phyloP scores from a whole-genome alignment of 2,113 vertebrate species.

The Argyrosomus japonicus region DNA sequence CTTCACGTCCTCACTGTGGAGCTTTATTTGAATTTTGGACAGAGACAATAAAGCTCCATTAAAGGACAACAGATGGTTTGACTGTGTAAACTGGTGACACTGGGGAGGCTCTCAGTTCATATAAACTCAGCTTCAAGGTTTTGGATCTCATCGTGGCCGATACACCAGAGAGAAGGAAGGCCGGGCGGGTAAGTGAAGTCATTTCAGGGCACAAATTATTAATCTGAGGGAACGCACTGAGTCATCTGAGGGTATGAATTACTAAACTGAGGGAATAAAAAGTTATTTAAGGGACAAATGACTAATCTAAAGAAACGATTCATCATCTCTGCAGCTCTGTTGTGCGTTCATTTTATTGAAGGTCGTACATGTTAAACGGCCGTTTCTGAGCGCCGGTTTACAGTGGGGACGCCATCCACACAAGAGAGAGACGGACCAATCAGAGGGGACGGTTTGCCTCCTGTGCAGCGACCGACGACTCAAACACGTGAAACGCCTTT shows the following conservation, averaged over 20 bases:
- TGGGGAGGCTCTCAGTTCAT: neutral
- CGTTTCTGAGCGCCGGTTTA: neutral
- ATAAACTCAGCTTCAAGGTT: neutral
- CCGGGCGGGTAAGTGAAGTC: slow-evolving; percentile 7
- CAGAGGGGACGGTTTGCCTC: neutral
- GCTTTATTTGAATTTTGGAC: neutral
- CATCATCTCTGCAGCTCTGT: neutral
- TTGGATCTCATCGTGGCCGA: neutral
- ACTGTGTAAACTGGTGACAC: neutral
- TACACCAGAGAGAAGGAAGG: too few relatives aligned
- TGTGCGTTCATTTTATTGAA: neutral
- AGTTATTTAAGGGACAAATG: slow-evolving; percentile 25
- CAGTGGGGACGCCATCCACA: neutral
- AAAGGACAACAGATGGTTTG: neutral
- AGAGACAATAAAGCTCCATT: neutral
- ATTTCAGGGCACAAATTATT: slow-evolving; percentile 32
- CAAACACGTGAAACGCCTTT: neutral
- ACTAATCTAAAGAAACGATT: slow-evolving; percentile 7
- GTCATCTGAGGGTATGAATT: slow-evolving; percentile 22
- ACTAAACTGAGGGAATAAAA: slow-evolving; percentile 30
- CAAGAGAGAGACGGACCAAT: neutral
- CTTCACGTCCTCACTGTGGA: neutral
- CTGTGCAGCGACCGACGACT: neutral
- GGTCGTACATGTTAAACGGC: neutral
- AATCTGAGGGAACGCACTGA: neutral